Conservation (phyloP, 2,797 vertebrate species). For the Tamandua tetradactyla region DNA sequence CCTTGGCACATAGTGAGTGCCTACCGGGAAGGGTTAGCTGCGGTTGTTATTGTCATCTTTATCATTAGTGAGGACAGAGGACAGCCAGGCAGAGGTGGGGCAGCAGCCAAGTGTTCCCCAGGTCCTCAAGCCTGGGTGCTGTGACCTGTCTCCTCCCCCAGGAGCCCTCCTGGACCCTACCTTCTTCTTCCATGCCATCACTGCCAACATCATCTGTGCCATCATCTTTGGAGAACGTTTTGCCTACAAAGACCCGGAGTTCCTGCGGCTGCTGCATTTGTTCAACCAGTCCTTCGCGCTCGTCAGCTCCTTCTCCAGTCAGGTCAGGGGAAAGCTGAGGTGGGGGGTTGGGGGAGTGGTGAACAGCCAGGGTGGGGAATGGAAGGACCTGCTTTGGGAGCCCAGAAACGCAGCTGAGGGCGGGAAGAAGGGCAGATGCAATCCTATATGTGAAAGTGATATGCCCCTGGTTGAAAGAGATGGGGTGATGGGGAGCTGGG, state of each 20-base stretch:
- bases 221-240: conserved; percentile 85
- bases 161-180: conserved; percentile 57
- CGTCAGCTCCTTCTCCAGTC: conserved; percentile 57
- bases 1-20: not conserved
- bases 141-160: not conserved
- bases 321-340: conserved; percentile 64
- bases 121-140: not conserved
- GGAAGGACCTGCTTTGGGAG: not conserved
- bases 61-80: not conserved
- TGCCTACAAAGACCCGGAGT: conserved; percentile 77
- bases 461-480: too few relatives aligned
- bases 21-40: not conserved
- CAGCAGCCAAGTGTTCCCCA: not conserved
- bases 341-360: too few relatives aligned
- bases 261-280: conserved; percentile 74
- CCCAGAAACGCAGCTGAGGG: not conserved
- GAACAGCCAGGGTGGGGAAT: not conserved
- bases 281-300: conserved; percentile 50
- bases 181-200: conserved; percentile 53
- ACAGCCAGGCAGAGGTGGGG: not conserved
- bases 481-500: not conserved
- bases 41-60: rapidly evolving
- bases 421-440: not conserved
- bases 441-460: too few relatives aligned
- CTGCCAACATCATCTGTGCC: conserved; percentile 83